Percentiles rank a stretch among this genome's conserved stretches.
Conservation (phyloP, 2,888 invertebrate genomes). For the Asteroscopus sphinx region DNA sequence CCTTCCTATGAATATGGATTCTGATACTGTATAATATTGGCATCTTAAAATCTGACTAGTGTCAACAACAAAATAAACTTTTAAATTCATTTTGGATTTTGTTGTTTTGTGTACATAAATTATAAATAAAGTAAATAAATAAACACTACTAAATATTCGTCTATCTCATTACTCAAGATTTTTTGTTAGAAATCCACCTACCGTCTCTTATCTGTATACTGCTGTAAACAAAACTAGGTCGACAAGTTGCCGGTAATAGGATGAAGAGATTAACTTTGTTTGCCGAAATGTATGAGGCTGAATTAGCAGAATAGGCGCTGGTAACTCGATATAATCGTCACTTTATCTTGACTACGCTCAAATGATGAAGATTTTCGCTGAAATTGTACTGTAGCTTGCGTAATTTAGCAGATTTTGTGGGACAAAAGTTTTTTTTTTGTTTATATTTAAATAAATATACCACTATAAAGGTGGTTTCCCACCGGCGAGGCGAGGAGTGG, state of each 20-base stretch:
- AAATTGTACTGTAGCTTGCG: constrained; percentile 17
- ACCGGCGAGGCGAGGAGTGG: no score
- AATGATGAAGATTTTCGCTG: constrained; percentile 35
- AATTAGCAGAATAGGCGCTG: constrained; percentile 57
- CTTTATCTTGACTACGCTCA: constrained; percentile 44
- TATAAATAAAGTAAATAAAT: no score
- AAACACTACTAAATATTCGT: no score
- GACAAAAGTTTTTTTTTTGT: neutral
- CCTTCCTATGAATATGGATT: no score
- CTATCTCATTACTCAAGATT: no score
- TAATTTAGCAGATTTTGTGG: constrained; percentile 5
- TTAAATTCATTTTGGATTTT: no score
- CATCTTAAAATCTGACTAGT: no score
- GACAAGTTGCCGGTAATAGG: constrained; percentile 66
- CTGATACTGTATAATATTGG: no score
- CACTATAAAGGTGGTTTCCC: no score
- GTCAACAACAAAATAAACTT: no score
- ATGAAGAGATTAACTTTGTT: constrained; percentile 70
- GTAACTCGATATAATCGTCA: constrained; percentile 55
- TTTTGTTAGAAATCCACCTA: constrained; percentile 7
- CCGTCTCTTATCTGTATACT: constrained; percentile 16
- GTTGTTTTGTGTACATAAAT: no score
- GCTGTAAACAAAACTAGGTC: constrained; percentile 62
- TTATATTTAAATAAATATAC: no score
- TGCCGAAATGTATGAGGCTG: constrained; percentile 62